phyloP scores from a whole-genome alignment of 2,113 vertebrate species.

The Leiothrix lutea region DNA sequence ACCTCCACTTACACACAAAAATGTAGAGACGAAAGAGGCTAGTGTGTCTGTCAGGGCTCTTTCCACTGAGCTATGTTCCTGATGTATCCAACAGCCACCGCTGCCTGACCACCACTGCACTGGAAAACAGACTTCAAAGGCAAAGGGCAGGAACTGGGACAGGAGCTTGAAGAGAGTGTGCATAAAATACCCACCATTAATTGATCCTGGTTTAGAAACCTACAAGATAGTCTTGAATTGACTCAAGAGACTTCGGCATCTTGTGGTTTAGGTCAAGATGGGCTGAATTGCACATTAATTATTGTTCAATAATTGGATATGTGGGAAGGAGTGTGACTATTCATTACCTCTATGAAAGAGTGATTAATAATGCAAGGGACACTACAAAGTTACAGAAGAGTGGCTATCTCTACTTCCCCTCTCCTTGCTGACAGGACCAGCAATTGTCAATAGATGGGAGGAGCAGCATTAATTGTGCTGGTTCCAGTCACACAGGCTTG shows the following conservation, averaged over 20 bases:
- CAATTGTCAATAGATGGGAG: not conserved
- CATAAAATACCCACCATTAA: not conserved
- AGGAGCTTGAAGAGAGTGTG: not conserved
- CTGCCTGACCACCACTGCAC: not conserved
- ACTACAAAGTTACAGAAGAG: not conserved
- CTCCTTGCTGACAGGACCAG: not conserved
- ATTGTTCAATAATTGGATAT: not conserved
- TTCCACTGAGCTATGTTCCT: not conserved
- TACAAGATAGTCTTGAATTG: not conserved
- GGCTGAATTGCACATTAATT: not conserved
- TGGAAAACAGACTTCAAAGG: not conserved
- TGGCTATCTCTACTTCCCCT: not conserved
- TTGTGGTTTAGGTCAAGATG: not conserved
- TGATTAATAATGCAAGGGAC: constrained; percentile 5
- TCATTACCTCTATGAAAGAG: not conserved
- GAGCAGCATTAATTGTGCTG: not conserved
- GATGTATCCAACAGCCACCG: not conserved
- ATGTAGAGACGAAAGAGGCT: not conserved
- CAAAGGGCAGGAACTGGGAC: not conserved
- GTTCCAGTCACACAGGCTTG: not conserved
- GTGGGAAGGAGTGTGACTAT: not conserved
- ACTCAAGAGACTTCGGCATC: not conserved
- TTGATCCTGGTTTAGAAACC: not conserved
- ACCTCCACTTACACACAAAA: not conserved
- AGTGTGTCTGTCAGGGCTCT: not conserved